Conservation (phyloP, 2,797 vertebrate genomes). For the Bryconaethiops microstoma region DNA sequence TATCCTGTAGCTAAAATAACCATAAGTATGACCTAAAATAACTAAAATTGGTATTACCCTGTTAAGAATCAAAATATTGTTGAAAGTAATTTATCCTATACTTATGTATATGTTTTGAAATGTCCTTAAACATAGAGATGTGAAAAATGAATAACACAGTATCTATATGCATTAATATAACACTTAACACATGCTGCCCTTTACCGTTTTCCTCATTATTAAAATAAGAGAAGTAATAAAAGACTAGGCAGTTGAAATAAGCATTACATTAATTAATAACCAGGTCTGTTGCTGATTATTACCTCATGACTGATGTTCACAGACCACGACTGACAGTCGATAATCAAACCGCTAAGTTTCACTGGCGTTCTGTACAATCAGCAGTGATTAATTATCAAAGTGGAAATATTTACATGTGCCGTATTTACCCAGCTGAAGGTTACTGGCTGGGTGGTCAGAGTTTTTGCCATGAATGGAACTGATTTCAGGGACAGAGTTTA, state of each 20-base stretch:
- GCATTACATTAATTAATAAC: conserved; percentile 21
- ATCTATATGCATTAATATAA: not conserved
- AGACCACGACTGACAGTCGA: conserved; percentile 2
- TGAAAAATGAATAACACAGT: not conserved
- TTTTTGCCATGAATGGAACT: not conserved
- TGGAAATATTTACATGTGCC: conserved; percentile 27
- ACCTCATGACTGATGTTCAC: conserved; percentile 19
- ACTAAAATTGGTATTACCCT: too few relatives aligned
- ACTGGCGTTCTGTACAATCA: not conserved
- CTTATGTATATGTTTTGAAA: too few relatives aligned
- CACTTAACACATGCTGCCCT: not conserved
- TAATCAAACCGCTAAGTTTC: conserved; percentile 3
- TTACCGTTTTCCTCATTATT: not conserved
- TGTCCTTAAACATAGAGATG: too few relatives aligned
- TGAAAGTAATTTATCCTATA: too few relatives aligned
- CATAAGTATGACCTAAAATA: too few relatives aligned
- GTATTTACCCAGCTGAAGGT: conserved; percentile 45
- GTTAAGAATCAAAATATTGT: too few relatives aligned
- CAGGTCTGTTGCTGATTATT: not conserved
- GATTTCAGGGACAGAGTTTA: conserved; percentile 12
- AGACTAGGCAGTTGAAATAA: not conserved
- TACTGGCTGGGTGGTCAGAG: not conserved
- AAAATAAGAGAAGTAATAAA: not conserved
- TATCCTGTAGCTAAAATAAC: too few relatives aligned
- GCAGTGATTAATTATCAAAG: not conserved